Base-by-base conservation (phyloP, 2,797 vertebrate species). In the Peromyscus nudipes region DNA sequence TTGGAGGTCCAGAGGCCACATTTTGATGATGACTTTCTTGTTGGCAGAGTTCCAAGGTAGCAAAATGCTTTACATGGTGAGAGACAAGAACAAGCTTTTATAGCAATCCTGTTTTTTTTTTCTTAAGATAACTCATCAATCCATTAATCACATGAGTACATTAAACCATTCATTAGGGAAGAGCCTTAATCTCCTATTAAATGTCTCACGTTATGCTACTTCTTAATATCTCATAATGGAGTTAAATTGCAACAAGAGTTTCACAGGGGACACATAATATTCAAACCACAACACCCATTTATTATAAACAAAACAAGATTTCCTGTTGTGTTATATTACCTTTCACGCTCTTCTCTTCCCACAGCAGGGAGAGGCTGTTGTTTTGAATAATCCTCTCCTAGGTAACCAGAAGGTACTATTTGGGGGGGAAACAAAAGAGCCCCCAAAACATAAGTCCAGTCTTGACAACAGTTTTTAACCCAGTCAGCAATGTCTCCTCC, bases 241-340 rank as follows among this genome's bases (percentile, higher is more conserved):
- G 57, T 88, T 29, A 82, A 75, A 88, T 55, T 34, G 46, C 57
- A 73, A 19, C 57, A 57, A 40, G 37, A 25, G 25, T 83, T 92
- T 77, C 49, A 21, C 31, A 77, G 14, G 9, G 19, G 16, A 55
- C 23, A 92, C 55, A 76, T 64, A 34, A 69, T 29, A 73, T 13
- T 60, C 76, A 67, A 25, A 37, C 10, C 46, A 62, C 21, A 55
- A 49, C 17, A 57, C 71, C 10, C 27, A 27, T 83, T 76, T 2
- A 76, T 71, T 60, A 71, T 43, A 92, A 89, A 40, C 34, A 75
- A 91, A 95, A 82, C 34, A 46, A 91, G 91, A 40, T 23, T 81
- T 86, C 84, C 57, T 75, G 4, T 46, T n/a, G 79, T 91, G 95
- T 86, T 21, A 2, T 9, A 69, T 49, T 40, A 69, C 1, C 34